phyloP scores from a whole-genome alignment of 2,113 vertebrate species.

The Amazona vittata region DNA sequence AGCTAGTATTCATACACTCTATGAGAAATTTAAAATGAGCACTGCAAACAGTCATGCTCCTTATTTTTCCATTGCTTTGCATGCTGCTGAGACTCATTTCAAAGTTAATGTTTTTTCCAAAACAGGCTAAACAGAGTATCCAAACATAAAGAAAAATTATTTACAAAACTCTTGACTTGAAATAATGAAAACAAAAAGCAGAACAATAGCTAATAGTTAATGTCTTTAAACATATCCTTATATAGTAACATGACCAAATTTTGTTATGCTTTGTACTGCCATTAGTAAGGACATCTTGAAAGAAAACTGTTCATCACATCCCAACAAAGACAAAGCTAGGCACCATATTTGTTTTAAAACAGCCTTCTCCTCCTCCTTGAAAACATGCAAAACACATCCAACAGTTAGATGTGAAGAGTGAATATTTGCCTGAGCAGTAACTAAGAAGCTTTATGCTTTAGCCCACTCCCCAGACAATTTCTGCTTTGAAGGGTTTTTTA shows the following conservation, averaged over 20 bases:
- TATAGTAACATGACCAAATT: not conserved
- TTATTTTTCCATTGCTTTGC: slow-evolving; percentile 1
- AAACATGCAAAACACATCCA: not conserved
- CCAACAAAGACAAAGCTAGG: not conserved
- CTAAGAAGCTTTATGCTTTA: not conserved
- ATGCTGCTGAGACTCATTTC: not conserved
- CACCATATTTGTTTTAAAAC: not conserved
- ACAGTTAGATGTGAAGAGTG: not conserved
- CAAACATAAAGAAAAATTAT: not conserved
- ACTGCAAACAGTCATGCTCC: not conserved
- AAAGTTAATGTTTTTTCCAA: slow-evolving; percentile 22
- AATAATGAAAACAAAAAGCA: slow-evolving; percentile 13
- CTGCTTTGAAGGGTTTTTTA: not conserved
- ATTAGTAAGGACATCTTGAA: not conserved
- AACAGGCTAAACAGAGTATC: not conserved
- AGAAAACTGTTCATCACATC: not conserved
- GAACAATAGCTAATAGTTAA: slow-evolving; percentile 22
- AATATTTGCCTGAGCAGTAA: not conserved
- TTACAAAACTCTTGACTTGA: not conserved
- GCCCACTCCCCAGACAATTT: not conserved
- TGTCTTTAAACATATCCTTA: not conserved
- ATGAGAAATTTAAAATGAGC: slow-evolving; percentile 17
- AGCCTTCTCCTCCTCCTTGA: not conserved
- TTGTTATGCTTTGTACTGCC: not conserved
- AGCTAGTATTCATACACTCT: not conserved